phyloP scores from a whole-genome alignment of 2,113 vertebrate species.

The Rynchops niger region DNA sequence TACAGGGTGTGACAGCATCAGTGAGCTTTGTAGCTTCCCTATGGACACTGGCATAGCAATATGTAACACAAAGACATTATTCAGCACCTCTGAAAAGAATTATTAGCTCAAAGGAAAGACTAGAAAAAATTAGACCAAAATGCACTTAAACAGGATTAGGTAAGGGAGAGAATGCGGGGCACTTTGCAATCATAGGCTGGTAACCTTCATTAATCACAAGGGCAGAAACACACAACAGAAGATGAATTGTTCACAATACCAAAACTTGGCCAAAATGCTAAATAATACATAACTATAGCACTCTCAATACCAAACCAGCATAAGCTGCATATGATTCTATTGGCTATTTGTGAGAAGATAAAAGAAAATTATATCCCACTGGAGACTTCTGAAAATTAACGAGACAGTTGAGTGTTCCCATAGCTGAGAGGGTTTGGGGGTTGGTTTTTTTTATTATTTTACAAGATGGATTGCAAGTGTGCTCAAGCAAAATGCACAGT shows the following conservation, averaged over 20 bases:
- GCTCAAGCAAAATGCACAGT: neutral
- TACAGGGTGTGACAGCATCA: neutral
- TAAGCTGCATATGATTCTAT: slow-evolving; percentile 10
- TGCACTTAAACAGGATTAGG: slow-evolving; percentile 22
- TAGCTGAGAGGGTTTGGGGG: neutral
- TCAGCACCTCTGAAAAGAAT: neutral
- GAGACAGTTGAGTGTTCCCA: neutral
- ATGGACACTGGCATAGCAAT: neutral
- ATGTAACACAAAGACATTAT: neutral
- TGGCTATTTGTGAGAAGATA: slow-evolving; percentile 22
- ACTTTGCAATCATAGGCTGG: neutral
- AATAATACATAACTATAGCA: slow-evolving; percentile 8
- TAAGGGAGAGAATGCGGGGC: neutral
- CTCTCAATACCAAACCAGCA: slow-evolving; percentile 2
- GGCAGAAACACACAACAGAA: neutral
- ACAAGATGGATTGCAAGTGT: neutral
- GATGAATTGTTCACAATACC: slow-evolving; percentile 4
- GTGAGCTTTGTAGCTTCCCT: slow-evolving; percentile 1
- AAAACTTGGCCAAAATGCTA: neutral
- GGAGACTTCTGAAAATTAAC: slow-evolving; percentile 32
- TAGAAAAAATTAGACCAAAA: slow-evolving; percentile 2
- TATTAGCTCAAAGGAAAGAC: slow-evolving; percentile 5
- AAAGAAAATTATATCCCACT: neutral
- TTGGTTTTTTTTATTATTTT: neutral
- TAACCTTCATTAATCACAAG: slow-evolving; percentile 33